Conservation (phyloP, 2,113 vertebrate species). For the Erythrocebus patas region DNA sequence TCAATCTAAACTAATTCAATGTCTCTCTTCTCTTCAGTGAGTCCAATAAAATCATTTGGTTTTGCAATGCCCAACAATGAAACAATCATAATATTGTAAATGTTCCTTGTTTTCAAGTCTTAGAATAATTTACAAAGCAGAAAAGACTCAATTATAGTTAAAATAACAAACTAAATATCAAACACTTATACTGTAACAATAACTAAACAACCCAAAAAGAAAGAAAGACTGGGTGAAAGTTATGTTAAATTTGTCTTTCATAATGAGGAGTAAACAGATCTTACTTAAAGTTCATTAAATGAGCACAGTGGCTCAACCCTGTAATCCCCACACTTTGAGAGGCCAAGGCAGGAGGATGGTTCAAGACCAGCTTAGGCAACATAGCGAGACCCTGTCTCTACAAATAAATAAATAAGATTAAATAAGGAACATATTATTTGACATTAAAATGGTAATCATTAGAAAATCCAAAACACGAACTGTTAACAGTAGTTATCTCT, state of each 20-base stretch:
- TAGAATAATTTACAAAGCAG: constrained; percentile 19
- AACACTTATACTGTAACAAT: neutral
- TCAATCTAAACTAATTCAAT: neutral
- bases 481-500: neutral
- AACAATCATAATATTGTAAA: neutral
- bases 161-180: constrained; percentile 42
- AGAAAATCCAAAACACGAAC: constrained; percentile 19
- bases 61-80: neutral
- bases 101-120: neutral
- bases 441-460: constrained; percentile 29
- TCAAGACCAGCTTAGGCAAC: too few relatives aligned
- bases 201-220: neutral
- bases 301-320: neutral
- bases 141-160: neutral
- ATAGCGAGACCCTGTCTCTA: too few relatives aligned
- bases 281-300: constrained; percentile 17
- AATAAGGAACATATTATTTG: neutral
- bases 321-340: too few relatives aligned
- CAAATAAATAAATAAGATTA: too few relatives aligned
- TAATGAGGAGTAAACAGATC: neutral
- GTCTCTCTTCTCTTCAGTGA: neutral
- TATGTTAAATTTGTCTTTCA: constrained; percentile 3
- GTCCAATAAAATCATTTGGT: neutral
- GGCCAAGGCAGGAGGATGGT: too few relatives aligned
- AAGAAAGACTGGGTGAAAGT: neutral